Conservation (phyloP, 2,113 vertebrate species). For the Gymnorhina tibicen region DNA sequence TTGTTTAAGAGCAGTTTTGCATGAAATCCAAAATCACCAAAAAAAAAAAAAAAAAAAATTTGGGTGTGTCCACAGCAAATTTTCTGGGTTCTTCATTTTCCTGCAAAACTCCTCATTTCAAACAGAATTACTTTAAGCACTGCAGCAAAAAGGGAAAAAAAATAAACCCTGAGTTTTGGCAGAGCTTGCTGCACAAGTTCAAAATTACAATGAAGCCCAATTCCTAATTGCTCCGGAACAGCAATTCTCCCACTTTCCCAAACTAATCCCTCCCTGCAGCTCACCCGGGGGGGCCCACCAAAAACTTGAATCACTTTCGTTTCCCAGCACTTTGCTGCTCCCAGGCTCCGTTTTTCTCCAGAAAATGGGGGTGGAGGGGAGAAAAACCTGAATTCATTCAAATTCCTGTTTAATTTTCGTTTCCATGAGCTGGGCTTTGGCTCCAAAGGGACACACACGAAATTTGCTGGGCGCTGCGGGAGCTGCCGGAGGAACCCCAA, state of each 20-base stretch:
- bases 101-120: constrained; percentile 54
- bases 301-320: constrained; percentile 38
- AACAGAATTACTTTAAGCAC: constrained; percentile 62
- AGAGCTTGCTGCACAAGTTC: constrained; percentile 55
- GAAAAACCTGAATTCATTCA: constrained; percentile 69
- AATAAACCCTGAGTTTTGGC: background rate
- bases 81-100: constrained; percentile 61
- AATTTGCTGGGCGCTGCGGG: background rate
- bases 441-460: constrained; percentile 20
- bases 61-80: constrained; percentile 78
- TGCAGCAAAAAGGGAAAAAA: constrained; percentile 8
- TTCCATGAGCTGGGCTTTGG: constrained; percentile 58
- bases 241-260: constrained; percentile 66
- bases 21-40: constrained; percentile 56
- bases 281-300: constrained; percentile 22
- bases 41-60: constrained; percentile 47
- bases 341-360: background rate
- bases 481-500: background rate
- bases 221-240: constrained; percentile 72
- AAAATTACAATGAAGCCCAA: constrained; percentile 75
- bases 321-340: constrained; percentile 1
- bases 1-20: constrained; percentile 67
- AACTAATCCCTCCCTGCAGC: constrained; percentile 48
- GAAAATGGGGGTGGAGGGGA: background rate
- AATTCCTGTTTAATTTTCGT: constrained; percentile 76